A percentile compares a stretch with the other conserved stretches of the same genome.
Conservation (phyloP, 2,113 vertebrate species). For the Trogon surrucura region DNA sequence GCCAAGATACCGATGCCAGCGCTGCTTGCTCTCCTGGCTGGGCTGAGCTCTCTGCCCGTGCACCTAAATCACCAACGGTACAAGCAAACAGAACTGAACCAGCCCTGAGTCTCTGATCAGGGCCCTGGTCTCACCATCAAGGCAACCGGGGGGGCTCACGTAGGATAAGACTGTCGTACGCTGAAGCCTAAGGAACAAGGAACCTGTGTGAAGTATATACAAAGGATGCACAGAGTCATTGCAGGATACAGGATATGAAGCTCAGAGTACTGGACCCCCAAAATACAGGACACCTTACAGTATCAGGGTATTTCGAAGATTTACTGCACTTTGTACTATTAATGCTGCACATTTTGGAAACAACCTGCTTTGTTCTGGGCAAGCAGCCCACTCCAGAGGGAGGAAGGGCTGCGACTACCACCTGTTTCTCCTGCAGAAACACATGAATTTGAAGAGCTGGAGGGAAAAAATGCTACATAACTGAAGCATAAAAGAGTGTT, state of each 20-base stretch:
- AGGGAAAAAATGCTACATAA: not conserved
- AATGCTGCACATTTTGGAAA: constrained; percentile 25
- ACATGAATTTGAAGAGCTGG: constrained; percentile 10
- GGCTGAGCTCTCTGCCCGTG: not conserved
- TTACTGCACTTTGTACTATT: not conserved
- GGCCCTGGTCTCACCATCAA: rapidly evolving
- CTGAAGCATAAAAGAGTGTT: not conserved
- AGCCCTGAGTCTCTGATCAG: not conserved
- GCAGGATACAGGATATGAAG: not conserved
- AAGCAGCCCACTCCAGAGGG: constrained; percentile 27
- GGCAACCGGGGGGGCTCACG: not conserved
- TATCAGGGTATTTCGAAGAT: not conserved
- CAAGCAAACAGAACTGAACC: not conserved
- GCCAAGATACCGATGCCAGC: not conserved
- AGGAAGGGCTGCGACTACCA: constrained; percentile 3
- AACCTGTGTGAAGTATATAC: not conserved
- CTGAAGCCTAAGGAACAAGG: not conserved
- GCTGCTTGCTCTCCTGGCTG: not conserved
- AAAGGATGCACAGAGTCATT: not conserved
- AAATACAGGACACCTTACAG: not conserved
- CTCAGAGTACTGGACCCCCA: not conserved
- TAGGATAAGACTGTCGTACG: rapidly evolving
- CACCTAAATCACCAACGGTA: not conserved
- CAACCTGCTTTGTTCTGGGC: constrained; percentile 40
- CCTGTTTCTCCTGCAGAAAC: constrained; percentile 43